A percentile compares a stretch with the other conserved stretches of the same genome.
Evolutionary conservation across 1,140 invertebrate genomes (phyloP).

Genomic region (Bombus pyrosoma): DNA sequence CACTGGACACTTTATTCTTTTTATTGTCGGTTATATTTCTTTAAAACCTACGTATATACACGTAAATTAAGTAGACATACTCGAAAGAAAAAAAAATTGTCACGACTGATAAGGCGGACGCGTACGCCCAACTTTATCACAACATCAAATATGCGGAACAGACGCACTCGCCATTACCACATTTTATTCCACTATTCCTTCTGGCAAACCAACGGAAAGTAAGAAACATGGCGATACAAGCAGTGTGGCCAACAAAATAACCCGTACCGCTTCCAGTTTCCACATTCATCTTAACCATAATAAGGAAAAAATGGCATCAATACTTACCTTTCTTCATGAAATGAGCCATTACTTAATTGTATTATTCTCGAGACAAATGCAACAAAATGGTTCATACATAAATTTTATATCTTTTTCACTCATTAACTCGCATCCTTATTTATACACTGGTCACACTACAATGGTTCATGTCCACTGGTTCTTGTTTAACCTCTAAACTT

Average conservation of each 20-base stretch:
- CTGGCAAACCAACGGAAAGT: slow-evolving; percentile 51
- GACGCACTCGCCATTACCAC: slow-evolving; percentile 78
- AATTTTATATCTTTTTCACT: background rate
- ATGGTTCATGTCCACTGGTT: slow-evolving; percentile 54
- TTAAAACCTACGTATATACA: slow-evolving; percentile 13
- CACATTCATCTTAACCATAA: slow-evolving; percentile 3
- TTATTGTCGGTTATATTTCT: background rate
- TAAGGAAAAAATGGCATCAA: background rate
- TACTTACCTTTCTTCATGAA: slow-evolving; percentile 63
- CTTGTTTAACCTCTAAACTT: slow-evolving; percentile 20
- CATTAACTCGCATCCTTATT: slow-evolving; percentile 40
- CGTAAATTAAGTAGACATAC: slow-evolving; percentile 24
- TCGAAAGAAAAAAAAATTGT: slow-evolving; percentile 25
- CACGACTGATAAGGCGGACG: slow-evolving; percentile 52
- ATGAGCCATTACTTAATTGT: slow-evolving; percentile 61
- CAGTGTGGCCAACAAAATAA: slow-evolving; percentile 37
- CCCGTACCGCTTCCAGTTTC: slow-evolving; percentile 1
- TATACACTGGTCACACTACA: slow-evolving; percentile 39
- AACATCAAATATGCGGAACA: slow-evolving; percentile 72
- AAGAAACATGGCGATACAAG: slow-evolving; percentile 44
- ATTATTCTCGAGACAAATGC: background rate
- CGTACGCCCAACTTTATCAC: slow-evolving; percentile 68
- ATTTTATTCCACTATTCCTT: slow-evolving; percentile 63
- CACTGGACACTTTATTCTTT: slow-evolving; percentile 40
- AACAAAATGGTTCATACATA: slow-evolving; percentile 12